Percentiles rank a stretch among this genome's conserved stretches.
Evolutionary conservation across 2,888 invertebrate species (phyloP).

Genomic region (Hirtodrosophila confusa): DNA sequence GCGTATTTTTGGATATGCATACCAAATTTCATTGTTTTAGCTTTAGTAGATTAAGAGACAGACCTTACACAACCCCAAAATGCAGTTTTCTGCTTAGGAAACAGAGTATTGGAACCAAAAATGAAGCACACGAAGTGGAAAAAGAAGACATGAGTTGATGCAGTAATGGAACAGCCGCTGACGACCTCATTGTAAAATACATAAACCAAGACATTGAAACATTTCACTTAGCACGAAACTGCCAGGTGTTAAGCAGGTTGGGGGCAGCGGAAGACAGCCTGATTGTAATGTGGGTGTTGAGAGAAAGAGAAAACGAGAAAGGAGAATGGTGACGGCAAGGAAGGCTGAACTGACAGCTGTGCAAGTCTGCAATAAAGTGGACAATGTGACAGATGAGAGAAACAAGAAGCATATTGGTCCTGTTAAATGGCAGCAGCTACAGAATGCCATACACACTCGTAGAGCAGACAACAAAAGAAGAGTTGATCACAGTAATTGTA

Average conservation of each 20-base stretch:
- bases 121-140: conserved; percentile 49
- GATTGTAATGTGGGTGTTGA: conserved; percentile 17
- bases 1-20: no score
- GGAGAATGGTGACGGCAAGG: neutral
- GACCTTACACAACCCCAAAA: no score
- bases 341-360: conserved; percentile 51
- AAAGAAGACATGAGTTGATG: conserved; percentile 10
- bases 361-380: conserved; percentile 57
- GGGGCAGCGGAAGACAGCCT: neutral
- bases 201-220: conserved; percentile 77
- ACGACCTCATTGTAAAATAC: conserved; percentile 77
- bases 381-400: conserved; percentile 57
- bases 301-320: neutral
- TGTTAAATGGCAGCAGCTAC: conserved; percentile 20
- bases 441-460: conserved; percentile 5
- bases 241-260: conserved; percentile 63
- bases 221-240: conserved; percentile 70
- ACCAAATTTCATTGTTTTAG: no score
- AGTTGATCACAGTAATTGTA: conserved; percentile 33
- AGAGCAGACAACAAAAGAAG: conserved; percentile 29
- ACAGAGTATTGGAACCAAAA: neutral
- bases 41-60: no score
- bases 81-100: no score
- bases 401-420: conserved; percentile 33
- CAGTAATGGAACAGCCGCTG: conserved; percentile 42